Percentiles rank a stretch among this genome's conserved stretches.
phyloP scores from a whole-genome alignment of 2,113 vertebrate species.

The Campylomormyrus numenius region DNA sequence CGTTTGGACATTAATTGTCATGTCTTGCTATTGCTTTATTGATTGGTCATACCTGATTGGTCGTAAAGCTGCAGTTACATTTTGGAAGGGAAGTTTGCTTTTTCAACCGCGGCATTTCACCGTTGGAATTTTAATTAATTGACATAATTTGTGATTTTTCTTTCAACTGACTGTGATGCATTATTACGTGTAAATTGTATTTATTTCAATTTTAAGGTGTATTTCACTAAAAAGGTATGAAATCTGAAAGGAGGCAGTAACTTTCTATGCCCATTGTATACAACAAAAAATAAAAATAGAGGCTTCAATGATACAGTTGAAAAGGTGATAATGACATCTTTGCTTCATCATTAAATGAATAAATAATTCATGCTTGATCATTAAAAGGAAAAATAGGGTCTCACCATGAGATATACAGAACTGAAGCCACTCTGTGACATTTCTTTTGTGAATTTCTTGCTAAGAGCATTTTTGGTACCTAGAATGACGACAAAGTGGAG shows the following conservation, averaged over 20 bases:
- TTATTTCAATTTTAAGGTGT: not conserved
- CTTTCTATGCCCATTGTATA: not conserved
- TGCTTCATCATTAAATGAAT: not conserved
- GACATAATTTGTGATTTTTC: not conserved
- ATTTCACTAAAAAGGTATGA: not conserved
- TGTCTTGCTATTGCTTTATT: not conserved
- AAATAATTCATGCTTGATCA: not conserved
- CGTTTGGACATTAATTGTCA: not conserved
- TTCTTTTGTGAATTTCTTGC: slow-evolving; percentile 35
- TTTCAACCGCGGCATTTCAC: not conserved
- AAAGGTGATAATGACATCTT: not conserved
- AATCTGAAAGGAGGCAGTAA: not conserved
- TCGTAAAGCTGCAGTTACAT: not conserved
- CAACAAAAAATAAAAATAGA: not conserved
- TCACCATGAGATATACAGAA: slow-evolving; percentile 14
- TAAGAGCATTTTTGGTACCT: slow-evolving; percentile 35
- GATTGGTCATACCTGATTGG: not conserved
- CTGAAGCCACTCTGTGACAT: slow-evolving; percentile 57
- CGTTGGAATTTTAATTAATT: not conserved
- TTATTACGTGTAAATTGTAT: not conserved
- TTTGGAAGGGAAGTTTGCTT: not conserved
- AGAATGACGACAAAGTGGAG: not conserved
- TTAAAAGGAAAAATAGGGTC: not conserved
- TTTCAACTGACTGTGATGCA: not conserved
- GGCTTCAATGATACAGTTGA: not conserved